Base-by-base conservation (phyloP, 1,140 invertebrate genomes). In the Drosophila rufa region DNA sequence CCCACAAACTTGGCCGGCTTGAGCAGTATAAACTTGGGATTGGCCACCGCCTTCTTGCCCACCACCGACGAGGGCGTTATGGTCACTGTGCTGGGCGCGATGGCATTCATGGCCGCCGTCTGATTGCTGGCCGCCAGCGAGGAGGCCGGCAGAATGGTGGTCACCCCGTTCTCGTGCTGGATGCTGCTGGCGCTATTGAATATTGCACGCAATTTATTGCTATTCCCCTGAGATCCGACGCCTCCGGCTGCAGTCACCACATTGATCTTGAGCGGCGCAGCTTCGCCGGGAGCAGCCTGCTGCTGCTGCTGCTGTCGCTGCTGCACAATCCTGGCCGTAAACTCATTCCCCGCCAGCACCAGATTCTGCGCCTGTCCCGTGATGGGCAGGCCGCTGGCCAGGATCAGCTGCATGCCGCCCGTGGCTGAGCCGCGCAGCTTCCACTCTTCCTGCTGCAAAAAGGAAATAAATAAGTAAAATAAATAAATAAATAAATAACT, bases 81-180 rank as follows among this genome's bases (percentile, higher is more conserved):
- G 57, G 91, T 92, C 50, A 92, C 91, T 22, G 87, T 92, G 48
- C 87, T 92, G 27, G 87, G 91, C 6, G 82, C 91, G 12, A 91
- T 84, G 12, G 91, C 91, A 64, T 91, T 90, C 91, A 92, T 92
- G 9, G 91, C 91, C 3, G 91, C 84, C 19, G 82, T 87, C 48
- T 92, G 87, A 61, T 81, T 81, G 27, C 70, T 83, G 25, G 91
- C 91, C 19, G 91, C 91, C 64, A 91, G 33, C 27, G 91, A 92
- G 17, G 87, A 92, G 12, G 91, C 91, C 14, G 91, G 91, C 69
- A 92, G 57, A 30, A 92, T 92, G 27, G 91, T 92, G 14, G 91
- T 92, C 33, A 92, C 85, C 4, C 91, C 91, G 48, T 92, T 92
- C 73, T 92, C 91, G 60, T 92, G 91, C 55, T 92, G 91, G 19